A percentile compares a stretch with the other conserved stretches of the same genome.
phyloP scores from a whole-genome alignment of 2,888 invertebrate species.

The Microctonus aethiopoides region DNA sequence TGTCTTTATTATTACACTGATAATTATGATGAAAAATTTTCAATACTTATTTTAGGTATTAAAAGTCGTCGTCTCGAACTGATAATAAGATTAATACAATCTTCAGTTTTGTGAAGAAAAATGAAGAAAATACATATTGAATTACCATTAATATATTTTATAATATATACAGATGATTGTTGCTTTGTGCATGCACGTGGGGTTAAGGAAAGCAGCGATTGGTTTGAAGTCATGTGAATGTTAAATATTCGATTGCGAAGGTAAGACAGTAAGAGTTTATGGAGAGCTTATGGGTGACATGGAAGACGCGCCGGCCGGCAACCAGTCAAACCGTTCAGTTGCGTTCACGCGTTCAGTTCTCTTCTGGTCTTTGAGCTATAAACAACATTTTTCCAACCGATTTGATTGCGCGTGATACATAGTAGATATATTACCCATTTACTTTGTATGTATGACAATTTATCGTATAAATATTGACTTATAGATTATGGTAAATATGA shows the following conservation, averaged over 20 bases:
- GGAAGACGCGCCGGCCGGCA: slow-evolving; percentile 52
- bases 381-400: slow-evolving; percentile 52
- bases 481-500: not conserved
- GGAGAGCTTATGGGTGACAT: slow-evolving; percentile 5
- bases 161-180: not conserved
- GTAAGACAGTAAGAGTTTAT: slow-evolving; percentile 39
- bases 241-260: no score
- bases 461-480: not conserved
- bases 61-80: no score
- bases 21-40: no score
- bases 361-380: slow-evolving; percentile 54
- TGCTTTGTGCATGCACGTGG: slow-evolving; percentile 6
- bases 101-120: no score
- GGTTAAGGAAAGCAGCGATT: slow-evolving; percentile 52
- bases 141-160: no score
- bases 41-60: no score
- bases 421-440: not conserved
- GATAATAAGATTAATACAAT: no score
- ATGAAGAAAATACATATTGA: no score
- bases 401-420: not conserved
- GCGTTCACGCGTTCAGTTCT: slow-evolving; percentile 59
- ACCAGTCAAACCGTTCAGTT: slow-evolving; percentile 31
- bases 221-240: slow-evolving; percentile 54
- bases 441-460: not conserved
- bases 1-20: no score